Base-by-base conservation (phyloP, 2,797 vertebrate species). In the Esox masquinongy region DNA sequence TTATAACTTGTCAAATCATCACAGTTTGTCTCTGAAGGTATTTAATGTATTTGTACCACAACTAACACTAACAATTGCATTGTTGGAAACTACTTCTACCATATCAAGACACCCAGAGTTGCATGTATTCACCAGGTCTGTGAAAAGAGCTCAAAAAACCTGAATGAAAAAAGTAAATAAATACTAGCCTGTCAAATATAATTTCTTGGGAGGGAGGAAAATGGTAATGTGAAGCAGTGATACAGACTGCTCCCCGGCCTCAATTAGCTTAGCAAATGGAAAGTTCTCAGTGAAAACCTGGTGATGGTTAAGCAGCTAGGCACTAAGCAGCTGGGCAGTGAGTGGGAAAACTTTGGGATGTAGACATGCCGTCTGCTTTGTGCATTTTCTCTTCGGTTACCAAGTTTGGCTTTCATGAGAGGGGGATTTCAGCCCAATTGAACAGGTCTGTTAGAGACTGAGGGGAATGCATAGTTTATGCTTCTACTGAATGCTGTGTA, bases 251-350 rank as follows among this genome's bases (percentile, higher is more conserved):
- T 63, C 53, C 61, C 70, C 49, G 51, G 74, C 29, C 47, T 79
- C 67, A 79, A 77, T 83, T 79, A 80, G 68, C 61, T 77, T 56
- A 85, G 78, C 70, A 53, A 83, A 82, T 82, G 74, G 61, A 82
- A 85, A 78, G 59, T 78, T 78, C 31, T 77, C 22, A 56, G 76
- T 24, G 66, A 77, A 66, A 22, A 31, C 63, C 67, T 74, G 61
- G 70, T 51, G 64, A 39, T 61, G 71, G 68, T 19, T 39, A 31
- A 6, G 72, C 39, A 68, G 50, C n/a, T 24, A 61, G 22, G 56
- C 22, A 24, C 16, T 24, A 31, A 14, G 68, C 19, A 34, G 63
- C 29, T 39, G 56, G 19, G 50, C 61, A 36, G 63, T 50, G 70
- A 7, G 31, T 53, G 26, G 29, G 69, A 31, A 50, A 49, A 26